Base-by-base conservation (phyloP, 2,888 invertebrate species). In the Halocaridina rubra region DNA sequence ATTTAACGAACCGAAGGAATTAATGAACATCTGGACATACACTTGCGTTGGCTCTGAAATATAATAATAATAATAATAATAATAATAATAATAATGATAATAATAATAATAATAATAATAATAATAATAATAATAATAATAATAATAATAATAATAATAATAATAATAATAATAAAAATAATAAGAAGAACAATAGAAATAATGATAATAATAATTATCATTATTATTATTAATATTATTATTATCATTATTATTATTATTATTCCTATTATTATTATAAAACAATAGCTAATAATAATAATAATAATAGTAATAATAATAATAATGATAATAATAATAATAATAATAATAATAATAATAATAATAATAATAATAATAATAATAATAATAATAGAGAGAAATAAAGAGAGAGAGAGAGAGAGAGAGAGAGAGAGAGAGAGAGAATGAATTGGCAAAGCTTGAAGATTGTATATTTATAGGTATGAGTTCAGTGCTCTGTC, bases 1-100 rank as follows among this genome's bases (percentile, higher is more conserved):
- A 71, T 84, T 87, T 22, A 84, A 81, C 13, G 87, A 87, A 0
- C 87, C 87, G 61, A 87, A 87, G 57, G 87, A 87, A 64, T 87
- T 84, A 74, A 87, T 75, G 46, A 80, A 87, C 75, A 87, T 72
- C 74, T 87, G 87, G 3, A 85, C 81, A 10, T 24, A 19, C 46
- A 87, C 87, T 8, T 16, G 22, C 30, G 87, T 87, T n/a, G 81
- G 59, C 24, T 69, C 84, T 84, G 84, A 10, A 5, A 29, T 4
- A 39, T 10, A 19, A 72, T 8, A 46, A 19, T 13, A 67, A 29
- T 16, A 29, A 61, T 29, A 57, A 19, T 30, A 46, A 27, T 72
- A 16, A 72, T n/a, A 32, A 33, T 29, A 8, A 22, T 29, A 32
- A 19, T 30, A 22, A 19, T 69, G 69, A 22, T 69, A 33, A 22